Evolutionary conservation across 2,888 invertebrate species (phyloP), one percentile per base, ranked within the genome.

Genomic region (Ommatoiulus sabulosus): DNA sequence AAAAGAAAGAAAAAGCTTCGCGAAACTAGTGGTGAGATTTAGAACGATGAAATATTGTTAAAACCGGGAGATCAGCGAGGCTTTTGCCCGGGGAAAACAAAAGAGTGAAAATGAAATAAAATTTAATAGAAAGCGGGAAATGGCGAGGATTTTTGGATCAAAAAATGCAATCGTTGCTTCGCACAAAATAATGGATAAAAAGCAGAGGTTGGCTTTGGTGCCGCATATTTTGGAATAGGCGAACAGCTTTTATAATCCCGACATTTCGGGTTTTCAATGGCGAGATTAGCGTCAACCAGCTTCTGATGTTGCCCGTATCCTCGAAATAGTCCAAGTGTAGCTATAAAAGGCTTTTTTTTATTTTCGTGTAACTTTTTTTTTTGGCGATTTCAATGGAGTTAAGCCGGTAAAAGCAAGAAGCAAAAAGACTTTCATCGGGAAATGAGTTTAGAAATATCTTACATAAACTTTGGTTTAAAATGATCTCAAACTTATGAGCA

Each of bases 11-110:
- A 72, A 72, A n/a, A 24, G 24, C 24, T 20, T 72, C 24, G 24
- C 35, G 8, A 72, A 72, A 6, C 24, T n/a, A 10, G 24, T 7
- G 24, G 3, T 8, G 72, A 72, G 72, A 72, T 72, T 72, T 72
- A 24, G 24, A 24, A 72, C 24, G 72, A 72, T 72, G 72, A 72
- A 72, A 72, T 72, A 72, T 24, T 24, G 72, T 72, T 72, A 72
- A 35, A 72, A 10, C 24, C 72, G 24, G 10, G 6, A 63, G 63
- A 63, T 63, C 63, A 20, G 63, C n/a, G 24, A 24, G 24, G 7
- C 24, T 72, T 35, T 35, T 72, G 72, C 72, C 72, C 7, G 72
- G 24, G 24, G 72, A 72, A 72, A 72, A 72, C 24, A 72, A 72
- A 35, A 24, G 24, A 72, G 72, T 24, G 8, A 24, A 72, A 72